phyloP scores from a whole-genome alignment of 1,140 invertebrate genomes.

The Caenorhabditis remanei region DNA sequence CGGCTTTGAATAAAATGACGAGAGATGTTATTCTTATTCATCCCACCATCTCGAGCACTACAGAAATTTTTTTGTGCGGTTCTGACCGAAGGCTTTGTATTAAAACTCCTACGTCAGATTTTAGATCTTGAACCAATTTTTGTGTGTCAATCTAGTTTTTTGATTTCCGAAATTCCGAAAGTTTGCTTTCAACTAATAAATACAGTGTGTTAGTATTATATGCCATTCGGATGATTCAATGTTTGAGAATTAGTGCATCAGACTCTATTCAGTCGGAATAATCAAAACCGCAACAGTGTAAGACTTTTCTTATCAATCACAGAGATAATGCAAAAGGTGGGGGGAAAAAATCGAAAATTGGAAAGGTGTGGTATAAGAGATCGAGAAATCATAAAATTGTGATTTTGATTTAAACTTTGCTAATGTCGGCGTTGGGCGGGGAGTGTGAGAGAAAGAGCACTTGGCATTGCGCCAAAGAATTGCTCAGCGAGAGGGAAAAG shows the following conservation, averaged over 20 bases:
- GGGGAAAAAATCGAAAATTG: neutral
- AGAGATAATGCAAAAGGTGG: neutral
- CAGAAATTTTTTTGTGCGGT: no score
- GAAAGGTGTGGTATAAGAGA: conserved; percentile 10
- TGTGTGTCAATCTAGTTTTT: no score
- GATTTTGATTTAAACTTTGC: conserved; percentile 11
- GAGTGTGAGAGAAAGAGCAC: neutral
- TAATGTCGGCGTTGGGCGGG: neutral
- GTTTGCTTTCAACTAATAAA: no score
- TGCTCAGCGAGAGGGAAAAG: neutral
- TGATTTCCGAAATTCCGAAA: no score
- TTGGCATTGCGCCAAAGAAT: conserved; percentile 41
- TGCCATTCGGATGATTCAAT: neutral
- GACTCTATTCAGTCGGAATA: neutral
- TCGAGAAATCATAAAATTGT: neutral
- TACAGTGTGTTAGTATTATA: no score
- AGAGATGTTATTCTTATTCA: no score
- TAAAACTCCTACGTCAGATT: no score
- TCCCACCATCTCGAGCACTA: no score
- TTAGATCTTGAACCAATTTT: no score
- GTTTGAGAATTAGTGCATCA: neutral
- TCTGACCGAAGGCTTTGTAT: no score
- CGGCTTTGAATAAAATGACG: no score
- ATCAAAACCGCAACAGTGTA: neutral
- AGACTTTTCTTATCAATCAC: neutral